Conservation (phyloP, 2,113 vertebrate species). For the Pteruthius melanotis region DNA sequence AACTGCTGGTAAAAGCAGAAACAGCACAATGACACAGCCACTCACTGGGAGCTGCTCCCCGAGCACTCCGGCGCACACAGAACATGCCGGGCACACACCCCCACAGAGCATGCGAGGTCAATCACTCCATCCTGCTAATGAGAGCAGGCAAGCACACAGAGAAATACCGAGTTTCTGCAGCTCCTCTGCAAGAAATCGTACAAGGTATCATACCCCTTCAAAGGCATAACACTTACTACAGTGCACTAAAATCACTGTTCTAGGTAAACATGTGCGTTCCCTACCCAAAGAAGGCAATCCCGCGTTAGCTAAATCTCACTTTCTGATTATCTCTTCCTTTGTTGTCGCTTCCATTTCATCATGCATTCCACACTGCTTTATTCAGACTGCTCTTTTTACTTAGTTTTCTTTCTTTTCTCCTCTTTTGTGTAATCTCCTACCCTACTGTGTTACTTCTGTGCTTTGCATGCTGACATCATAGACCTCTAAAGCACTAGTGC, state of each 20-base stretch:
- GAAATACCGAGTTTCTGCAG: neutral
- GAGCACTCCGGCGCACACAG: rapidly evolving
- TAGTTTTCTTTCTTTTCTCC: neutral
- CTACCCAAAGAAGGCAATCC: neutral
- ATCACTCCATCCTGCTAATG: neutral
- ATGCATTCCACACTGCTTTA: neutral
- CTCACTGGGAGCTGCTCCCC: neutral
- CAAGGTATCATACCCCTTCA: neutral
- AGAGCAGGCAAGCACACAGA: neutral
- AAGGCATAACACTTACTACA: neutral
- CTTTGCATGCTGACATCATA: neutral
- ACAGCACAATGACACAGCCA: rapidly evolving
- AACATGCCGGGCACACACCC: neutral
- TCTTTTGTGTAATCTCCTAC: neutral
- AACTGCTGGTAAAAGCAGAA: neutral
- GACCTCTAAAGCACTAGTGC: neutral
- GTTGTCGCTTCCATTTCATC: neutral
- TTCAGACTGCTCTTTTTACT: neutral
- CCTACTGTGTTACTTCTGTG: neutral
- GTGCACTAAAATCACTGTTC: neutral
- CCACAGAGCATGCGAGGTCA: neutral
- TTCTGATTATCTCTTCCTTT: neutral
- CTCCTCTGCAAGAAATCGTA: neutral
- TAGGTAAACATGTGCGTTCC: neutral
- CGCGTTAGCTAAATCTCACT: neutral